Conservation (phyloP, 92 coral and sea anemone genomes). For the Galaxea fascicularis region DNA sequence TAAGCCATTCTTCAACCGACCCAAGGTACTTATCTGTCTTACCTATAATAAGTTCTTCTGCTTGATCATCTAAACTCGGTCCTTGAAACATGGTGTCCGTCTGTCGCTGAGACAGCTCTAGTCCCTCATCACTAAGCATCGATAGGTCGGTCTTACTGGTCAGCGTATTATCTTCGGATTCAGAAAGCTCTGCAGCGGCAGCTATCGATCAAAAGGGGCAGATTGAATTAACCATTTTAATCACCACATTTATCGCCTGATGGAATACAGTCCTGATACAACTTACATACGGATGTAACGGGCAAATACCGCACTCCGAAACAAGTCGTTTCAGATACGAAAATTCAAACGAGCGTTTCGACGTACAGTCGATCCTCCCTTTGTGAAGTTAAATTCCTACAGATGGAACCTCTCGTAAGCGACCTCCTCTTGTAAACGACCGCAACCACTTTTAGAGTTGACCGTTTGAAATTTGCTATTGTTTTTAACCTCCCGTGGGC, state of each 20-base stretch:
- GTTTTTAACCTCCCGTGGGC: no score
- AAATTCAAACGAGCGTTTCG: no score
- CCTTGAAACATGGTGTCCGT: conserved; percentile 92
- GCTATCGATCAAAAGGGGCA: not conserved
- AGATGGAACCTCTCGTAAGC: no score
- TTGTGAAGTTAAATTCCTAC: no score
- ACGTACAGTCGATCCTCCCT: no score
- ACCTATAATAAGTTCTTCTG: conserved; percentile 93
- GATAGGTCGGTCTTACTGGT: conserved; percentile 90
- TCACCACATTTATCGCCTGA: not conserved
- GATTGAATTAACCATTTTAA: not conserved
- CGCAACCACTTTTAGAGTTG: no score
- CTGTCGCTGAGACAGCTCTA: conserved; percentile 87
- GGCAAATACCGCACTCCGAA: no score
- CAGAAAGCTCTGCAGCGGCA: conserved; percentile 69
- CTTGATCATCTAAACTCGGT: conserved; percentile 92
- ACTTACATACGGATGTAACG: not conserved
- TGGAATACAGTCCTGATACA: not conserved
- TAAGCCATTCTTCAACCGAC: not conserved
- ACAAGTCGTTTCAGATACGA: no score
- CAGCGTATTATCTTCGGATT: conserved; percentile 81
- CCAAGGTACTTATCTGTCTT: not conserved
- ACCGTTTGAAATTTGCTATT: no score
- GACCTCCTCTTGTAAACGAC: no score
- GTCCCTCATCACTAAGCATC: conserved; percentile 93